Evolutionary conservation across 2,888 invertebrate species (phyloP), one percentile per base, ranked within the genome.

Genomic region (Sepioteuthis lessoniana): DNA sequence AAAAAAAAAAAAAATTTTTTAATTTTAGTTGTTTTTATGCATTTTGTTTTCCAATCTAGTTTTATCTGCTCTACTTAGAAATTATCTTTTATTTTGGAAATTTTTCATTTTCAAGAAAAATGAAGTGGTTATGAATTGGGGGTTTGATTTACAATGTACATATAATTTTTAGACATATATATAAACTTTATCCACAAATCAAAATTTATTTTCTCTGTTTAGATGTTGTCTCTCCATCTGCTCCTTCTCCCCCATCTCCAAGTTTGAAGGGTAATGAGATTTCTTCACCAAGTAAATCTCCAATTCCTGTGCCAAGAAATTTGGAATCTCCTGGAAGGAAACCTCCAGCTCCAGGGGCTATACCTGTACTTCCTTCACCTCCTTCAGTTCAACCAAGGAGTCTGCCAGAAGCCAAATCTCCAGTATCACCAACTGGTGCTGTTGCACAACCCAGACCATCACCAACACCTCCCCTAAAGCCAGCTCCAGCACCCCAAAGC

Each of bases 221-320:
- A 76, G 76, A 76, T 76, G 76, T 76, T 76, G 76, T 76, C 31
- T 92, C 92, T 46, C 47, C 92, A 47, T 92, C 92, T 31, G 92
- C 47, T 92, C 47, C 92, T 46, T 31, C 92, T 19, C 92, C 92
- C 4, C 47, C 92, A 16, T 92, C 92, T 42, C 31, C 42, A 38
- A 47, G 46, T 92, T 92, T 21, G 13, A 42, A 13, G 13, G 13
- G 38, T 16, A 38, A 38, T 92, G 35, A 13, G 92, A 76, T 76
- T 76, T 35, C 76, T 13, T 76, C 76, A n/a, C 76, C 92, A 21
- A 92, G 5, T 3, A 46, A 92, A 28, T 92, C 55, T 38, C 93
- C 93, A 50, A 38, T 31, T 31, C 42, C 50, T 35, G 35, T 37
- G 19, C 93, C 37, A 93, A 76, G 93, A 37, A 93, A 37, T 93